A percentile compares a stretch with the other conserved stretches of the same genome.
Conservation (phyloP, 2,113 vertebrate species). For the Sebastes fasciatus region DNA sequence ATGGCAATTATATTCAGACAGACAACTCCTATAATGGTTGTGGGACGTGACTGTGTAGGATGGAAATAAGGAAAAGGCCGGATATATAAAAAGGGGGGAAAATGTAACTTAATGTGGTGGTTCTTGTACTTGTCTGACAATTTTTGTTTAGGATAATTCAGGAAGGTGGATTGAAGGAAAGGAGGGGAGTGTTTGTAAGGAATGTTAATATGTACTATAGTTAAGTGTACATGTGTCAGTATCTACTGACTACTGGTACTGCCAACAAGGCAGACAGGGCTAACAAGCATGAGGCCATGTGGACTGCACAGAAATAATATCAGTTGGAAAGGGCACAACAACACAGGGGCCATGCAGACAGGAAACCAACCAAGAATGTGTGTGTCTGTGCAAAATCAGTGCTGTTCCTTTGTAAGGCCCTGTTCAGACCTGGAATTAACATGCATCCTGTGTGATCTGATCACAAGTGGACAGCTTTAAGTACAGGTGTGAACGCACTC, state of each 20-base stretch:
- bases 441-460: no score
- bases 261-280: constrained; percentile 22
- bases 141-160: constrained; percentile 42
- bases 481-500: no score
- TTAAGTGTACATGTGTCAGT: constrained; percentile 32
- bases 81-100: constrained; percentile 7
- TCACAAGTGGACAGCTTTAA: no score
- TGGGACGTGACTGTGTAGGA: constrained; percentile 12
- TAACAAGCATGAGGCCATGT: constrained; percentile 15
- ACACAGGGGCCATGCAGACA: neutral
- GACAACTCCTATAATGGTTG: constrained; percentile 31
- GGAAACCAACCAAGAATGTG: constrained; percentile 7
- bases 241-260: constrained; percentile 14
- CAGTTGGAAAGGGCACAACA: constrained; percentile 6
- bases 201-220: constrained; percentile 45
- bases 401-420: neutral
- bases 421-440: no score
- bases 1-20: constrained; percentile 37
- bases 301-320: constrained; percentile 3
- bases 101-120: constrained; percentile 32
- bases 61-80: constrained; percentile 27
- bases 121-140: constrained; percentile 27
- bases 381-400: neutral
- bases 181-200: constrained; percentile 37
- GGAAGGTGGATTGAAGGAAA: constrained; percentile 41